These are phyloP conservation scores for Grapholita molesta DNA, from an alignment of 1,140 invertebrate genomes.

Conservation along the genomic window DNA sequence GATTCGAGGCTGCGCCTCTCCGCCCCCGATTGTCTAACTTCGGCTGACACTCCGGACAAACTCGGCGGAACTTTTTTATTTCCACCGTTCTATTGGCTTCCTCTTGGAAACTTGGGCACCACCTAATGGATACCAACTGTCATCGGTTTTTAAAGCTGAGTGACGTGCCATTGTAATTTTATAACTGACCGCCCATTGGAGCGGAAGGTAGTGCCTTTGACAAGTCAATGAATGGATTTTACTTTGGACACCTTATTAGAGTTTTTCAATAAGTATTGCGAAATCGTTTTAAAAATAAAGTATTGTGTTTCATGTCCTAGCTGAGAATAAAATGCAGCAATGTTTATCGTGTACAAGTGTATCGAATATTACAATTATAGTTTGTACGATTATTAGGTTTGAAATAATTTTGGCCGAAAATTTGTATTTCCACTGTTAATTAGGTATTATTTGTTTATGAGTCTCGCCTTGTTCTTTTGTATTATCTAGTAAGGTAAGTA, in stretches of 20 bases:
- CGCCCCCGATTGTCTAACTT: slow-evolving; percentile 35
- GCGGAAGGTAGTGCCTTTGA: slow-evolving; percentile 12
- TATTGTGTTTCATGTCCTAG: not conserved
- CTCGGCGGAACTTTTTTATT: slow-evolving; percentile 47
- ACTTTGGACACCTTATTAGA: slow-evolving; percentile 16
- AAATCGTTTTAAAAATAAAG: not conserved
- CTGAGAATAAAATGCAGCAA: not conserved
- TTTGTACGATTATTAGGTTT: too few relatives aligned
- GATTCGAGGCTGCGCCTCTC: not conserved
- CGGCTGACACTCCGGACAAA: slow-evolving; percentile 43
- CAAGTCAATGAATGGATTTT: slow-evolving; percentile 16
- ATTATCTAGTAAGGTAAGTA: too few relatives aligned
- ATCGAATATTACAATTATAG: too few relatives aligned
- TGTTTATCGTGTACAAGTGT: too few relatives aligned
- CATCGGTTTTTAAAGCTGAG: slow-evolving; percentile 45
- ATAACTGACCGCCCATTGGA: slow-evolving; percentile 13
- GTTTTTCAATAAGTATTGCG: slow-evolving; percentile 5
- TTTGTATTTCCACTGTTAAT: too few relatives aligned
- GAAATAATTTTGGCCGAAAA: too few relatives aligned
- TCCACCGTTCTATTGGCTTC: slow-evolving; percentile 45
- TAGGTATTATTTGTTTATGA: too few relatives aligned
- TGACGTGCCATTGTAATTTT: slow-evolving; percentile 26
- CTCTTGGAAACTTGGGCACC: slow-evolving; percentile 35
- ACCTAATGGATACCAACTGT: slow-evolving; percentile 38
- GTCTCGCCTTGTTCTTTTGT: too few relatives aligned